A percentile compares a stretch with the other conserved stretches of the same genome.
Conservation (phyloP, 2,113 vertebrate genomes). For the Lynx canadensis region DNA sequence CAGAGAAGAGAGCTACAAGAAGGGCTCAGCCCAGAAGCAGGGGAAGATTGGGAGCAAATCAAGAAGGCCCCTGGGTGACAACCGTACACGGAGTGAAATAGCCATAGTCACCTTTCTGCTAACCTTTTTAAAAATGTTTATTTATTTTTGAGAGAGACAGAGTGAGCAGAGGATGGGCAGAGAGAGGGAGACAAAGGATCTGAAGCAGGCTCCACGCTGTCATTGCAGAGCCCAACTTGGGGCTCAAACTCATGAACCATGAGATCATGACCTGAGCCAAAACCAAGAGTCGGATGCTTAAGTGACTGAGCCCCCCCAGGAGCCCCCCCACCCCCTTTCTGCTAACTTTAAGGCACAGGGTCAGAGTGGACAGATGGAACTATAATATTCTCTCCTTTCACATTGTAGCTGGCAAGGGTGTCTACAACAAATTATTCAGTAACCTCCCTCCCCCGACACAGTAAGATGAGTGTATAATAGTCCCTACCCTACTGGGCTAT, state of each 20-base stretch:
- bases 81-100: not conserved
- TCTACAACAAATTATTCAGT: not conserved
- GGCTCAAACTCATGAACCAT: too few relatives aligned
- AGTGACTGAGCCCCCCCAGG: too few relatives aligned
- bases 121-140: not conserved
- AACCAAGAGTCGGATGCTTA: too few relatives aligned
- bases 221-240: too few relatives aligned
- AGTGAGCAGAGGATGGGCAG: too few relatives aligned
- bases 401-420: not conserved
- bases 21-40: not conserved
- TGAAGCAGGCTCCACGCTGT: too few relatives aligned
- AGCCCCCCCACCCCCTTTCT: not conserved
- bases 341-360: not conserved
- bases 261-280: too few relatives aligned
- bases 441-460: not conserved
- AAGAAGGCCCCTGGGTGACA: not conserved
- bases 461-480: not conserved
- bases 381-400: not conserved
- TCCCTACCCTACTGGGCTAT: not conserved
- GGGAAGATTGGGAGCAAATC: not conserved
- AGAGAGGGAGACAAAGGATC: too few relatives aligned
- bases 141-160: too few relatives aligned
- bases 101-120: not conserved
- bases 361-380: not conserved
- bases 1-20: not conserved